phyloP scores from a whole-genome alignment of 2,888 invertebrate species.

The Megamerina dolium region DNA sequence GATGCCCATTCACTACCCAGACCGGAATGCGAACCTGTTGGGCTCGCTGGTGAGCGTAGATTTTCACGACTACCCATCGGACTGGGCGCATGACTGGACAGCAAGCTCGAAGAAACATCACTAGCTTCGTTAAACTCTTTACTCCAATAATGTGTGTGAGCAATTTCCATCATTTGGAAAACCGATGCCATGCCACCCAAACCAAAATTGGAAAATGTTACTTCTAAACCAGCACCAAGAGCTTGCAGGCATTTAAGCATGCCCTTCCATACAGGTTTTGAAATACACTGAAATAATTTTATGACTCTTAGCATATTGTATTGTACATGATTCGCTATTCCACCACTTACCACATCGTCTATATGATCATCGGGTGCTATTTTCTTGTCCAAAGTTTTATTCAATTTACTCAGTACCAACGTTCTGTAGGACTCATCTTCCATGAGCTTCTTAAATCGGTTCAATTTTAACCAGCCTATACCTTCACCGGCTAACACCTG shows the following conservation, averaged over 20 bases:
- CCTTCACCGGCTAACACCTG: conserved; percentile 48
- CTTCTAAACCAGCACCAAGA: conserved; percentile 83
- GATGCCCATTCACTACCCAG: conserved; percentile 55
- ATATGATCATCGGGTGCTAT: conserved; percentile 94
- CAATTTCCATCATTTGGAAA: conserved; percentile 94
- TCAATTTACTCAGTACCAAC: conserved; percentile 89
- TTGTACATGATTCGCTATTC: background rate
- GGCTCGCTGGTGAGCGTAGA: conserved; percentile 57
- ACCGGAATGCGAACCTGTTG: conserved; percentile 47
- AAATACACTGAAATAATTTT: conserved; percentile 58
- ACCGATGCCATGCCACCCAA: conserved; percentile 96
- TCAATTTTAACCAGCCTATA: conserved; percentile 93
- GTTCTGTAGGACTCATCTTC: conserved; percentile 98
- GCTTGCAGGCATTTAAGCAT: conserved; percentile 89
- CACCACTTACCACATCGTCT: conserved; percentile 83
- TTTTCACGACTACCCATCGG: conserved; percentile 66
- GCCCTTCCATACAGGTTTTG: conserved; percentile 91
- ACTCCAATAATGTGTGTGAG: conserved; percentile 97
- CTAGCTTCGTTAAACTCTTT: conserved; percentile 67
- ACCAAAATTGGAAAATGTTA: conserved; percentile 87
- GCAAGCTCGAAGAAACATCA: conserved; percentile 47
- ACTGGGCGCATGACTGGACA: conserved; percentile 46
- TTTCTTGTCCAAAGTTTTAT: conserved; percentile 86
- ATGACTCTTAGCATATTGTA: background rate
- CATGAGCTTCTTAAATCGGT: conserved; percentile 89